Evolutionary conservation across 2,888 invertebrate genomes (phyloP).

Genomic region (Eupsilia transversa): DNA sequence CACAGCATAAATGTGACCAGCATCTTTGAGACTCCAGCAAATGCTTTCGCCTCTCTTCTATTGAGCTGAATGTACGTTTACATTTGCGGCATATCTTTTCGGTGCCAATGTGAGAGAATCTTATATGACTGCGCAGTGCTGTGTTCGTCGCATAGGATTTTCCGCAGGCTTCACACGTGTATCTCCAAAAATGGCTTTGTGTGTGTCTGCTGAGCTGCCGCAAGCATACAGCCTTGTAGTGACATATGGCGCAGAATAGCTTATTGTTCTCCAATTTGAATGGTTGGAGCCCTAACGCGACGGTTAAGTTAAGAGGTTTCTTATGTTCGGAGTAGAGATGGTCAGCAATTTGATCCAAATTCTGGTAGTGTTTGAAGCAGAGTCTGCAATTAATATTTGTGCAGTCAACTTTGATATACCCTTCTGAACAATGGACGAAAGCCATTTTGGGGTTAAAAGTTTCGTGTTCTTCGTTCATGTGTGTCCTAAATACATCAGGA

Average conservation of each 20-base stretch:
- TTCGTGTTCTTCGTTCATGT: conserved; percentile 83
- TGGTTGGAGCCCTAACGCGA: conserved; percentile 81
- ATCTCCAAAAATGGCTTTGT: conserved; percentile 82
- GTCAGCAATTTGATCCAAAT: conserved; percentile 76
- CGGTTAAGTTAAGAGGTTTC: conserved; percentile 74
- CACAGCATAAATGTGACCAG: conserved; percentile 81
- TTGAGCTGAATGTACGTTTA: conserved; percentile 77
- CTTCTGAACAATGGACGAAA: conserved; percentile 82
- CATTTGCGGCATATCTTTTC: conserved; percentile 83
- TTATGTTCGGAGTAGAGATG: conserved; percentile 79
- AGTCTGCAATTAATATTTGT: conserved; percentile 82
- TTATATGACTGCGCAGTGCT: conserved; percentile 79
- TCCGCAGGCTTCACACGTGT: conserved; percentile 85
- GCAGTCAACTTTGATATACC: conserved; percentile 84
- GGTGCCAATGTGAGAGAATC: conserved; percentile 77
- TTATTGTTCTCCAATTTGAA: conserved; percentile 81
- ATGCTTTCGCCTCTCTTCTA: conserved; percentile 80
- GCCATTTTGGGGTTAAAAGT: conserved; percentile 80
- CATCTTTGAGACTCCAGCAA: conserved; percentile 77
- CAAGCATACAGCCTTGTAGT: conserved; percentile 76
- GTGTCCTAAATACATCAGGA: conserved; percentile 78
- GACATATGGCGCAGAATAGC: conserved; percentile 80
- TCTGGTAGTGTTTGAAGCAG: conserved; percentile 74
- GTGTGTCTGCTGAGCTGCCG: conserved; percentile 84
- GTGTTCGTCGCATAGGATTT: conserved; percentile 83